phyloP scores from a whole-genome alignment of 2,113 vertebrate genomes.

The Hylia prasina region DNA sequence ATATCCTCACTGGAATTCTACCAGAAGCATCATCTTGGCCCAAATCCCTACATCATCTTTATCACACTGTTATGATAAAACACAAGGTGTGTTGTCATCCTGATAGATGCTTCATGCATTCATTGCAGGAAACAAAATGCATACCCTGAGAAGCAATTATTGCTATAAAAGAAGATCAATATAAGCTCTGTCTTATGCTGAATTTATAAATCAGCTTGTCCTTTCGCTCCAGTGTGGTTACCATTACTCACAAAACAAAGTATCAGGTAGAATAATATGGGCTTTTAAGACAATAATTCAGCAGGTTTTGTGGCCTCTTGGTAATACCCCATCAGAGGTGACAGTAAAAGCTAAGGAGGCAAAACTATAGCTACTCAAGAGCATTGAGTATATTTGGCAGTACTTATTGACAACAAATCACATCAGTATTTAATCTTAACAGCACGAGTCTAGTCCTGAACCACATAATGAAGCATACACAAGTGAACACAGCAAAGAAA shows the following conservation, averaged over 20 bases:
- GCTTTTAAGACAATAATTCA: slow-evolving; percentile 27
- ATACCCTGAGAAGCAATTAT: slow-evolving; percentile 1
- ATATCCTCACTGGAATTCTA: neutral
- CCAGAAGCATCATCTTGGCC: neutral
- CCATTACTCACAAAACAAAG: neutral
- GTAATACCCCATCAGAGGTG: neutral
- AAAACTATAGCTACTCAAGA: neutral
- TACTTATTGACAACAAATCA: neutral
- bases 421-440: neutral
- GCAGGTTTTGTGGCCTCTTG: neutral
- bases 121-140: neutral
- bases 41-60: neutral
- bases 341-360: neutral
- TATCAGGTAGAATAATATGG: neutral
- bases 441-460: neutral
- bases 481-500: neutral
- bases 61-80: neutral
- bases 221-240: neutral
- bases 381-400: neutral
- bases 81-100: neutral
- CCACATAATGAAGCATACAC: neutral
- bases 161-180: slow-evolving; percentile 3
- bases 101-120: neutral
- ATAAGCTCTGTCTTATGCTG: neutral
- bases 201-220: neutral